Evolutionary conservation across 1,140 invertebrate genomes (phyloP).

Genomic region (Littorina saxatilis): DNA sequence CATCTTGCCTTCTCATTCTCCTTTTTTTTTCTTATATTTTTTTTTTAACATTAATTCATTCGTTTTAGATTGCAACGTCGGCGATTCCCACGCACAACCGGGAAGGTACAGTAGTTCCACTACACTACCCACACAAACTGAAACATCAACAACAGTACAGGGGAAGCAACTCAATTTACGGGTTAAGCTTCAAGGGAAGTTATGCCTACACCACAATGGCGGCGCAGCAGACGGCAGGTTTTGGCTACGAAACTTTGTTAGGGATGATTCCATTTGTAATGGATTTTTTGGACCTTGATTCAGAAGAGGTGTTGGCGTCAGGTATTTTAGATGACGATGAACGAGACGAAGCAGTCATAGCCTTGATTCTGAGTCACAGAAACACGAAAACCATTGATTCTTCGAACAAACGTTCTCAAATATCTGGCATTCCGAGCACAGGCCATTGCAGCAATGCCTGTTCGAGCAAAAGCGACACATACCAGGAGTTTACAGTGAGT

Average conservation of each 20-base stretch:
- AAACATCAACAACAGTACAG: neutral
- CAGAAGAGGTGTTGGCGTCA: constrained; percentile 35
- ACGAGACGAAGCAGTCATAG: constrained; percentile 29
- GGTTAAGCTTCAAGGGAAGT: neutral
- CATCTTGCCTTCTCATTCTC: no score
- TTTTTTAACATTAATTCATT: no score
- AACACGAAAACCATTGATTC: neutral
- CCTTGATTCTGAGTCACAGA: constrained; percentile 32
- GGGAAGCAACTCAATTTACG: neutral
- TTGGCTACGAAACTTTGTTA: constrained; percentile 20
- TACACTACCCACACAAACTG: no score
- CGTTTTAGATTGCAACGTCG: no score
- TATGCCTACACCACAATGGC: constrained; percentile 17
- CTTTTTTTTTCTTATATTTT: no score
- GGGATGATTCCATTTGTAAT: constrained; percentile 40
- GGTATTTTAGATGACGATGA: constrained; percentile 36
- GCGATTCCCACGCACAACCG: no score
- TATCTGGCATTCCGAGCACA: no score
- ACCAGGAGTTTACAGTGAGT: no score
- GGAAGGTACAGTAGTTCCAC: no score
- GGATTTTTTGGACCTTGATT: constrained; percentile 42
- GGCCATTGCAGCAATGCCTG: neutral
- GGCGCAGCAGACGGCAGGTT: neutral
- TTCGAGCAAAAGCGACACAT: no score
- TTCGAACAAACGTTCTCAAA: neutral